Evolutionary conservation across 2,113 vertebrate species (phyloP).

Genomic region (Lophochroa leadbeateri): DNA sequence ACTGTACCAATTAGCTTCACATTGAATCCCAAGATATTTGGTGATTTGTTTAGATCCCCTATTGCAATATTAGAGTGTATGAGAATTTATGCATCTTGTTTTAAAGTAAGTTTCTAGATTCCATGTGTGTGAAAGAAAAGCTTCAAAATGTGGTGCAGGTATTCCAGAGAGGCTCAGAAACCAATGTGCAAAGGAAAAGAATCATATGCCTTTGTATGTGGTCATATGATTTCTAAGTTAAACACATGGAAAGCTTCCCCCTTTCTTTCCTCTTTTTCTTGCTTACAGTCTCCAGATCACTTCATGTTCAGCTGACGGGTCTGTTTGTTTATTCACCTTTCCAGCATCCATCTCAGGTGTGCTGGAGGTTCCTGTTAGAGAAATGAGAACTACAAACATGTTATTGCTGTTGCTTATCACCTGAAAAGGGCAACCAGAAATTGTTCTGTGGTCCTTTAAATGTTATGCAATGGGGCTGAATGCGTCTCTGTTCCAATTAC

Average conservation of each 20-base stretch:
- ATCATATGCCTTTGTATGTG: neutral
- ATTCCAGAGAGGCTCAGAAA: neutral
- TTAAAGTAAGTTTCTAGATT: neutral
- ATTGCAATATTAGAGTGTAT: neutral
- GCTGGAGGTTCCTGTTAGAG: neutral
- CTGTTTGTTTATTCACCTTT: conserved; percentile 8
- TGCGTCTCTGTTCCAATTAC: conserved; percentile 15
- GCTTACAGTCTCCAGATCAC: neutral
- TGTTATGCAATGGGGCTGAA: neutral
- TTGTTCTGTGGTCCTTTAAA: neutral
- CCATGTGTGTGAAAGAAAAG: neutral
- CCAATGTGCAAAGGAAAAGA: neutral
- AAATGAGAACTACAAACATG: conserved; percentile 2
- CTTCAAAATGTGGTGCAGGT: neutral
- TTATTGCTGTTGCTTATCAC: conserved; percentile 31
- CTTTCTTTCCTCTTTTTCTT: neutral
- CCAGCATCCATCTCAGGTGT: neutral
- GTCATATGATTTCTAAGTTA: neutral
- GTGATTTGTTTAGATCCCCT: neutral
- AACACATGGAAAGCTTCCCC: neutral
- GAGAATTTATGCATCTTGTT: neutral
- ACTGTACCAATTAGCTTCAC: neutral
- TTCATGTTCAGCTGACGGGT: neutral
- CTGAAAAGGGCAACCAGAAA: conserved; percentile 13
- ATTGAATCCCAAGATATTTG: neutral